A percentile compares a stretch with the other conserved stretches of the same genome.
Conservation (phyloP, 2,113 vertebrate species). For the Anthoscopus minutus region DNA sequence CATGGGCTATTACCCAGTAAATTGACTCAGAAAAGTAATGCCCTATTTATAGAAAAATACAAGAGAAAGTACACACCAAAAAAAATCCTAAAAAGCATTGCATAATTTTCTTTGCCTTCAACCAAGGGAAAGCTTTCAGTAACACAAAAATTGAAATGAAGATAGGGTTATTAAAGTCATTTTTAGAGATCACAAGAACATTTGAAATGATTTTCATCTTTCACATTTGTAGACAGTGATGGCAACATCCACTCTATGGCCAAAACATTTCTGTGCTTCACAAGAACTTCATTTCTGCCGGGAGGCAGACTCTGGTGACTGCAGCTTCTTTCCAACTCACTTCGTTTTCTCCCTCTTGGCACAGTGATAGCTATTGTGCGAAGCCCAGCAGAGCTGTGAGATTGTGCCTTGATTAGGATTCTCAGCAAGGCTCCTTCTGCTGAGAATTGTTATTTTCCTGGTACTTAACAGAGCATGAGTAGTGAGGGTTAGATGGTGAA, state of each 20-base stretch:
- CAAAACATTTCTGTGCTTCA: background rate
- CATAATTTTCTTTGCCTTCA: background rate
- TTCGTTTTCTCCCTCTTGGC: conserved; percentile 7
- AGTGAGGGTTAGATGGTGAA: background rate
- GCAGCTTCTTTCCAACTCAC: background rate
- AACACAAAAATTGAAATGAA: background rate
- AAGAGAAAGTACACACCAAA: background rate
- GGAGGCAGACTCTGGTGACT: background rate
- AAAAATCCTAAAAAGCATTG: background rate
- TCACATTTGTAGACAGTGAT: conserved; percentile 23
- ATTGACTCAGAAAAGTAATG: background rate
- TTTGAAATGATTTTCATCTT: background rate
- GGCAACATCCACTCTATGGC: background rate
- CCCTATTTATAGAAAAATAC: conserved; percentile 15
- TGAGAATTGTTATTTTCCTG: background rate
- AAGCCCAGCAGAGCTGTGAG: background rate
- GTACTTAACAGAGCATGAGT: background rate
- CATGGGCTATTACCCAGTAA: background rate
- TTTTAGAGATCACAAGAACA: background rate
- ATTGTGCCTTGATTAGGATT: background rate
- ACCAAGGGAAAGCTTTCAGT: background rate
- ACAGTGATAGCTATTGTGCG: background rate
- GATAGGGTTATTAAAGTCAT: background rate
- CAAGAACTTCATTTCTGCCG: background rate
- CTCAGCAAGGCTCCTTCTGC: background rate